Conservation (phyloP, 2,888 invertebrate genomes). For the Pinctada fucata region DNA sequence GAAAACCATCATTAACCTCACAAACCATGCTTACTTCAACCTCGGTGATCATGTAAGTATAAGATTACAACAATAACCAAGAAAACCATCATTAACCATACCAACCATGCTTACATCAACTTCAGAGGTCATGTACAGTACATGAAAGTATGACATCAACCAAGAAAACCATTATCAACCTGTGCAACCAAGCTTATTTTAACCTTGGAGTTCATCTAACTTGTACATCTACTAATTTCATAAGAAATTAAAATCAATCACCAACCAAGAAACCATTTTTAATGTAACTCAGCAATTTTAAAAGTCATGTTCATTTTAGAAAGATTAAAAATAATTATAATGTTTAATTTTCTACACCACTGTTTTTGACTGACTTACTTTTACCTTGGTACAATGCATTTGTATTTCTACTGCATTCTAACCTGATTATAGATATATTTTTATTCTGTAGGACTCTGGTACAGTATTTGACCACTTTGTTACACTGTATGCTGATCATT, state of each 20-base stretch:
- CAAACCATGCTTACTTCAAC: too few relatives aligned
- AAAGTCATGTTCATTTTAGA: too few relatives aligned
- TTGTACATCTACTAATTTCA: not conserved
- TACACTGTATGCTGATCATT: constrained; percentile 86
- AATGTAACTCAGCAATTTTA: too few relatives aligned
- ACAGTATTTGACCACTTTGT: constrained; percentile 70
- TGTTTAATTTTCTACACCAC: too few relatives aligned
- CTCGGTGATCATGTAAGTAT: too few relatives aligned
- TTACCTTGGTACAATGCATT: too few relatives aligned
- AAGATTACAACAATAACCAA: constrained; percentile 82
- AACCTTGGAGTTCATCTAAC: too few relatives aligned
- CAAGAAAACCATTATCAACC: not conserved
- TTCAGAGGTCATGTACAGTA: constrained; percentile 90
- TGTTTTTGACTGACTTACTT: too few relatives aligned
- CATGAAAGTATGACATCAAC: constrained; percentile 86
- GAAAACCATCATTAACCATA: constrained; percentile 90
- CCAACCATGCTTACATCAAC: constrained; percentile 94
- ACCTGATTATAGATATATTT: not conserved
- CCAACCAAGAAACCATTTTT: too few relatives aligned
- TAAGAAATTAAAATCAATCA: not conserved
- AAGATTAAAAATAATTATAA: too few relatives aligned
- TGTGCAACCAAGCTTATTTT: too few relatives aligned
- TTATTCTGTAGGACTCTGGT: constrained; percentile 59
- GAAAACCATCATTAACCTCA: not conserved
- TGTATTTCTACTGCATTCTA: not conserved